Conservation (phyloP, 2,888 invertebrate genomes). For the Rhingia rostrata region DNA sequence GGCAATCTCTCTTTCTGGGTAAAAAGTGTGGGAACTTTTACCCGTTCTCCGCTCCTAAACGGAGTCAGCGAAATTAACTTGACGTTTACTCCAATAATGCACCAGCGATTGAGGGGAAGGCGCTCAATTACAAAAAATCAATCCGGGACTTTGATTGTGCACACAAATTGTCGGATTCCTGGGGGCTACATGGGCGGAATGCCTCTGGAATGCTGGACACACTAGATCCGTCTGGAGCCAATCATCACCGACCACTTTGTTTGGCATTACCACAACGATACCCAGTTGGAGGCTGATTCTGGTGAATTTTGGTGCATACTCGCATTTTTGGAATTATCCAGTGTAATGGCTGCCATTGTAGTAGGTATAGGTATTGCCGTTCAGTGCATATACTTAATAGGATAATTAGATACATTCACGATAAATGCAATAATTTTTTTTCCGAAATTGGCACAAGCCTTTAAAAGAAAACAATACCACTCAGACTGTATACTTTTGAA, state of each 20-base stretch:
- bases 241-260: conserved; percentile 71
- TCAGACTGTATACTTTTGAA: too few species aligned
- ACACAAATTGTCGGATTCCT: conserved; percentile 72
- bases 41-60: conserved; percentile 55
- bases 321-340: conserved; percentile 44
- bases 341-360: conserved; percentile 49
- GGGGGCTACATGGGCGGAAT: conserved; percentile 67
- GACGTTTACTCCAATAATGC: conserved; percentile 73
- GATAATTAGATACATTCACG: too few species aligned
- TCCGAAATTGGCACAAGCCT: too few species aligned
- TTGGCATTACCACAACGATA: conserved; percentile 11
- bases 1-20: conserved; percentile 65
- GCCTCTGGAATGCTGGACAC: conserved; percentile 66
- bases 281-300: conserved; percentile 50
- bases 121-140: conserved; percentile 75
- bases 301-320: conserved; percentile 56
- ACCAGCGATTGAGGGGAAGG: conserved; percentile 73
- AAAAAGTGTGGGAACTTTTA: conserved; percentile 73
- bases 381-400: not conserved
- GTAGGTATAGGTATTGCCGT: not conserved
- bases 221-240: conserved; percentile 69
- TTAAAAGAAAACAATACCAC: too few species aligned
- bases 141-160: conserved; percentile 73
- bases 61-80: conserved; percentile 67
- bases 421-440: too few species aligned